Base-by-base conservation (phyloP, 2,113 vertebrate species). In the Pelusios castaneus region DNA sequence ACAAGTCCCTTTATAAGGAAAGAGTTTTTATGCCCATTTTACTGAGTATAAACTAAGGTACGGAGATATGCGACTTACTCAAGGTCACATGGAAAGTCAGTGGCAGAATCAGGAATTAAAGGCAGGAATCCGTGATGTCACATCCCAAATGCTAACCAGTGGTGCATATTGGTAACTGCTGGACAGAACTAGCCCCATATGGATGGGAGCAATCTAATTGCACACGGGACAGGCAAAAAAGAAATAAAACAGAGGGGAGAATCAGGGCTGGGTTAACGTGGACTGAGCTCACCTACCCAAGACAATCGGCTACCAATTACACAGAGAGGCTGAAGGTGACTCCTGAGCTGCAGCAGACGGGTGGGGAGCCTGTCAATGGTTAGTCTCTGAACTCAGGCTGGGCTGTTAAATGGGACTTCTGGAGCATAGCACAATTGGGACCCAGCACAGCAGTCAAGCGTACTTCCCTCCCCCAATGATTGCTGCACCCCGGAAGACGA, bases 261-360 rank as follows among this genome's bases (percentile, higher is more conserved):
- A 41, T 24, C 38, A 41, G 38, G 38, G 22, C 38, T 24, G 11
- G 21, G 19, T 6, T 10, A 5, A 9, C 22, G 10, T 25, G 70
- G 38, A 24, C 9, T 73, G 70, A 41, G n/a, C 38, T 41, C 70
- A 73, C 38, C 38, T 73, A 10, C 22, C 70, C 38, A 73, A 73
- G 43, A 43, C 22, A 38, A 41, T 43, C 70, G 12, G 9, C 67
- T n/a, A 5, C 22, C n/a, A 73, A 73, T 41, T 25, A 41, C n/a
- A 25, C 6, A 2, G 38, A 2, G 70, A n/a, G 70, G 3, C 3
- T 1, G 0, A 3, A 1, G 17, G 19, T 17, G 9, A 56, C 5
- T 78, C 43, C 81, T 85, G 77, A 52, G 17, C 43, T 80, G 51
- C 60, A 84, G 55, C 8, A 85, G 86, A 43, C 89, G 83, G 63